Conservation (phyloP, 2,113 vertebrate genomes). For the Tachysurus vachellii region DNA sequence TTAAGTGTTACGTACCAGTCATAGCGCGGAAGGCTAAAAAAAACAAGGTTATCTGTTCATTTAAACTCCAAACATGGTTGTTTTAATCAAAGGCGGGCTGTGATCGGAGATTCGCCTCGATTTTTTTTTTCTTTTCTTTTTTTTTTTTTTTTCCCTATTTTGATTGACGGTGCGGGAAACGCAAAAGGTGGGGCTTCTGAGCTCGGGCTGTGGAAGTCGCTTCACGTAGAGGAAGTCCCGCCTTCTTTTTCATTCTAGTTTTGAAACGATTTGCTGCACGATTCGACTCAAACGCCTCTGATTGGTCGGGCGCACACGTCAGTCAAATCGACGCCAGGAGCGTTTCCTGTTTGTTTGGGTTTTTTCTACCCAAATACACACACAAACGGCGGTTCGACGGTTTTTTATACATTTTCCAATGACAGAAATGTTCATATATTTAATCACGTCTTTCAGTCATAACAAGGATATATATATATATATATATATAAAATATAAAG, state of each 20-base stretch:
- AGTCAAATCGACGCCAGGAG: slow-evolving; percentile 56
- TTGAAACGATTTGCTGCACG: slow-evolving; percentile 70
- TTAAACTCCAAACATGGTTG: slow-evolving; percentile 80
- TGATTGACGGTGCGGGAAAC: slow-evolving; percentile 99
- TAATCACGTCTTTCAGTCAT: neutral
- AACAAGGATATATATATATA: too few relatives aligned
- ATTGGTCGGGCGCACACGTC: slow-evolving; percentile 66
- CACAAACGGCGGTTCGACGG: neutral
- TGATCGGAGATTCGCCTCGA: slow-evolving; percentile 88
- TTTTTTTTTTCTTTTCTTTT: slow-evolving; percentile 78
- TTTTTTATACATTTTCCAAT: neutral
- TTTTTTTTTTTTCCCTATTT: slow-evolving; percentile 98
- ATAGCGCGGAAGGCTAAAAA: slow-evolving; percentile 68
- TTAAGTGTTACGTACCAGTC: slow-evolving; percentile 74
- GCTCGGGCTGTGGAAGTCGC: slow-evolving; percentile 84
- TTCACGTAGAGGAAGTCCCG: slow-evolving; percentile 83
- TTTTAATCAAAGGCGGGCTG: slow-evolving; percentile 83
- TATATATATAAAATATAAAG: neutral
- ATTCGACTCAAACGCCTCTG: neutral
- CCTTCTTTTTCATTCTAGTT: slow-evolving; percentile 68
- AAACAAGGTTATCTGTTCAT: slow-evolving; percentile 66
- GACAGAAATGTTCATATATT: slow-evolving; percentile 43
- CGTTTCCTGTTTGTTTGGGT: slow-evolving; percentile 84
- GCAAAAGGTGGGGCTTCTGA: slow-evolving; percentile 92
- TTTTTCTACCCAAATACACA: slow-evolving; percentile 12